Conservation (phyloP, 2,113 vertebrate genomes). For the Podiceps cristatus region DNA sequence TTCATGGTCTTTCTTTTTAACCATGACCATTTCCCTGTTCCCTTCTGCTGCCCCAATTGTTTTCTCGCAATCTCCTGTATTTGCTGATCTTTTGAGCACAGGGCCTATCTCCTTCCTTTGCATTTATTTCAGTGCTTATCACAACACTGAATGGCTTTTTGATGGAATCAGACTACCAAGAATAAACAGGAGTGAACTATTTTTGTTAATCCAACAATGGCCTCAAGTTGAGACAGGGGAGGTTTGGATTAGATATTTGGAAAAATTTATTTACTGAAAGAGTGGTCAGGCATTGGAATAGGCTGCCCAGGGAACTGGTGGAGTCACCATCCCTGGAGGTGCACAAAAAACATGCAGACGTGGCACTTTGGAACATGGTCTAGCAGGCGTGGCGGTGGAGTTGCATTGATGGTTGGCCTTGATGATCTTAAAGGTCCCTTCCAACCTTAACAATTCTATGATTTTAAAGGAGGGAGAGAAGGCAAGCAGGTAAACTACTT, state of each 20-base stretch:
- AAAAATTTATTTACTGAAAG: too few relatives aligned
- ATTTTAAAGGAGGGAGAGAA: not conserved
- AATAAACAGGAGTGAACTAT: not conserved
- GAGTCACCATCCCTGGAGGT: too few relatives aligned
- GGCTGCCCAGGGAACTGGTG: too few relatives aligned
- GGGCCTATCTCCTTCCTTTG: not conserved
- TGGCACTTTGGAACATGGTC: too few relatives aligned
- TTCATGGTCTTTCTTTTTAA: not conserved
- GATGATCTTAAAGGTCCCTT: too few relatives aligned
- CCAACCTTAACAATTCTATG: too few relatives aligned
- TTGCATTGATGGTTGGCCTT: too few relatives aligned
- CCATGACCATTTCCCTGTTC: not conserved
- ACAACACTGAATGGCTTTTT: not conserved
- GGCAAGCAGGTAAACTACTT: not conserved
- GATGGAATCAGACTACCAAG: not conserved
- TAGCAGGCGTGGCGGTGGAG: too few relatives aligned
- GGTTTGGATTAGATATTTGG: too few relatives aligned
- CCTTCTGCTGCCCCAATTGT: not conserved
- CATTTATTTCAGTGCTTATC: not conserved
- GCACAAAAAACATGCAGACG: too few relatives aligned
- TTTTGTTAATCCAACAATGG: not conserved
- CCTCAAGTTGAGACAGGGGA: too few relatives aligned
- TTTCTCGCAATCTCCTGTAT: not conserved
- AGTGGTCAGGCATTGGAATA: too few relatives aligned
- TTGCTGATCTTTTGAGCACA: not conserved